Percentiles rank a stretch among this genome's conserved stretches.
These are phyloP conservation scores for Petrophora chlorosata DNA, from an alignment of 2,888 invertebrate genomes.

Conservation along the genomic window DNA sequence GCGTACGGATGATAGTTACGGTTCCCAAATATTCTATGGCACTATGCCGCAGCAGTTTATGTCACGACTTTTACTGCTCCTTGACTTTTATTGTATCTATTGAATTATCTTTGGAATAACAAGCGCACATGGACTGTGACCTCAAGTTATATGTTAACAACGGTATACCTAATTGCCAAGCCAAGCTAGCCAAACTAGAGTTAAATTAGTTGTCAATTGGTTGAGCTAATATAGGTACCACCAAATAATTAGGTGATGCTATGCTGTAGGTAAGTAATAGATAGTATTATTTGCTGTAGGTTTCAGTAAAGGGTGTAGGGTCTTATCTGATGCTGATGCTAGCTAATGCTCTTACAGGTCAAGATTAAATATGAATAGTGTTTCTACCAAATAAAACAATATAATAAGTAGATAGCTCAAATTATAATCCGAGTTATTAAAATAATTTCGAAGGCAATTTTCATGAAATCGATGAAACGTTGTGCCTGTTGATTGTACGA, in stretches of 20 bases:
- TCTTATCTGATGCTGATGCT: too few relatives aligned
- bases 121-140: slow-evolving; percentile 2
- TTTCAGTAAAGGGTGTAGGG: not conserved
- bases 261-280: slow-evolving; percentile 12
- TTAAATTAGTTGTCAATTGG: slow-evolving; percentile 20
- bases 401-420: not conserved
- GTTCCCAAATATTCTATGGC: slow-evolving; percentile 23
- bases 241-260: slow-evolving; percentile 17
- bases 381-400: not conserved
- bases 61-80: slow-evolving; percentile 7
- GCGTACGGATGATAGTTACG: slow-evolving; percentile 42
- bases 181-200: not conserved
- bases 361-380: not conserved
- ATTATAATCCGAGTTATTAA: not conserved
- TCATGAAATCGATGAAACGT: too few relatives aligned
- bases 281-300: not conserved
- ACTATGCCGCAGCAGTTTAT: slow-evolving; percentile 19
- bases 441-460: not conserved
- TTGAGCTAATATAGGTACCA: slow-evolving; percentile 13
- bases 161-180: slow-evolving; percentile 6
- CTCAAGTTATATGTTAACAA: slow-evolving; percentile 6
- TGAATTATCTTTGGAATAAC: not conserved
- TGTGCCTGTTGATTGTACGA: too few relatives aligned
- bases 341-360: not conserved
- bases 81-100: slow-evolving; percentile 7